phyloP scores from a whole-genome alignment of 2,113 vertebrate genomes.

The Micromys minutus region DNA sequence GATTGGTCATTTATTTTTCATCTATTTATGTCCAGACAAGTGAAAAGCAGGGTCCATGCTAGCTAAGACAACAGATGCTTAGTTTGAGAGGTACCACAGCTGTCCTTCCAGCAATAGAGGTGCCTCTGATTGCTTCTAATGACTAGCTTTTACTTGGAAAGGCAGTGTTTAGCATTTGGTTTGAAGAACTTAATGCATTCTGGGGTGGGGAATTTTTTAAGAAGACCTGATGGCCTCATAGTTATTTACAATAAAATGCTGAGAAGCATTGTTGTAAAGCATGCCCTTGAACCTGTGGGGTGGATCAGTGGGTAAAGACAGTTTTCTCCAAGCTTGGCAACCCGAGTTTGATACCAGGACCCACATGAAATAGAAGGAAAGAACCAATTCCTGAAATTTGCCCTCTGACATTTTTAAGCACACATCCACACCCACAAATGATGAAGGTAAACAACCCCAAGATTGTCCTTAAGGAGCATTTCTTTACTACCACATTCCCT shows the following conservation, averaged over 20 bases:
- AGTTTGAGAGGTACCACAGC: slow-evolving; percentile 27
- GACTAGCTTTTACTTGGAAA: slow-evolving; percentile 49
- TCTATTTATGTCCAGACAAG: not conserved
- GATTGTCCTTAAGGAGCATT: slow-evolving; percentile 27
- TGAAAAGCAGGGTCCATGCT: not conserved
- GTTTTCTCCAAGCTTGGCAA: not conserved
- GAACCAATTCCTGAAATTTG: not conserved
- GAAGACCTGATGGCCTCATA: not conserved
- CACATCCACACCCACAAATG: not conserved
- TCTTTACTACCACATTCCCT: not conserved
- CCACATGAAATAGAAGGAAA: not conserved
- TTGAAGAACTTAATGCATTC: slow-evolving; percentile 47
- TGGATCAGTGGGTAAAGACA: not conserved
- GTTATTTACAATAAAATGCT: slow-evolving; percentile 48
- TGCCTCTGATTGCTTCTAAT: not conserved
- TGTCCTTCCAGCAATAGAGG: not conserved
- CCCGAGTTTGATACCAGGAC: not conserved
- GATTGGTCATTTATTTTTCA: slow-evolving; percentile 9
- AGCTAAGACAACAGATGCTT: slow-evolving; percentile 42
- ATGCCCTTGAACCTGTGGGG: not conserved
- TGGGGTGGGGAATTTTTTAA: not conserved
- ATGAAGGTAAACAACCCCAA: not conserved
- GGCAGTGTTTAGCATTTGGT: slow-evolving; percentile 25
- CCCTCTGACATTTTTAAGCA: not conserved
- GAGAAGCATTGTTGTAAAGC: not conserved